Conservation (phyloP, 2,113 vertebrate species). For the Trogon melanurus region DNA sequence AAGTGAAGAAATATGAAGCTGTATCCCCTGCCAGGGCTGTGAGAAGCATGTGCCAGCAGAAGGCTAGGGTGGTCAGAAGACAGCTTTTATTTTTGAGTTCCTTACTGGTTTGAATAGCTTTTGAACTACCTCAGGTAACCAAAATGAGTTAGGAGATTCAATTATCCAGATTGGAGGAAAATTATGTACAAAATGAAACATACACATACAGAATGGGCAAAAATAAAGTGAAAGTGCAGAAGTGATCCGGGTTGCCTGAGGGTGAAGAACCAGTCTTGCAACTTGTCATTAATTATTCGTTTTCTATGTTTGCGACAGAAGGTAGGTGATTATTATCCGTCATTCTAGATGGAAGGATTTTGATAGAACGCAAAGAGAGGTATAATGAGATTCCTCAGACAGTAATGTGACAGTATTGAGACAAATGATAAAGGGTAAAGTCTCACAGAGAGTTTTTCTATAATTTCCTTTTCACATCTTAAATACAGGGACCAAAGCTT, state of each 20-base stretch:
- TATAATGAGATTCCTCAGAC: not conserved
- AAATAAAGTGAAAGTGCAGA: not conserved
- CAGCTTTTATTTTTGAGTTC: not conserved
- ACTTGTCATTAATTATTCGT: not conserved
- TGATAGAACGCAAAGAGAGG: not conserved
- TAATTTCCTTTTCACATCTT: not conserved
- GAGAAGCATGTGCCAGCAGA: not conserved
- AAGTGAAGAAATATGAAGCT: not conserved
- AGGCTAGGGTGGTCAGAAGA: not conserved
- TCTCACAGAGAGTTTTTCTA: not conserved
- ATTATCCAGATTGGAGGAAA: not conserved
- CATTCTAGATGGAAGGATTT: not conserved
- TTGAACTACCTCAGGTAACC: not conserved
- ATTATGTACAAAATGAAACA: not conserved
- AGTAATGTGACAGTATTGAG: not conserved
- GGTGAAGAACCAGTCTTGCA: not conserved
- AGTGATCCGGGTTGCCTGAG: not conserved
- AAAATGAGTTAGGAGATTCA: not conserved
- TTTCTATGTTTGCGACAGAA: not conserved
- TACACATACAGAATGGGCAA: not conserved
- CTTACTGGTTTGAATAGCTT: not conserved
- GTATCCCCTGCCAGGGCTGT: rapidly evolving
- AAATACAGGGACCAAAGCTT: not conserved
- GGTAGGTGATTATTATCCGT: not conserved
- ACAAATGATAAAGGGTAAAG: not conserved